These are phyloP conservation scores for Rutpela maculata DNA, from an alignment of 2,888 invertebrate genomes.

Conservation along the genomic window DNA sequence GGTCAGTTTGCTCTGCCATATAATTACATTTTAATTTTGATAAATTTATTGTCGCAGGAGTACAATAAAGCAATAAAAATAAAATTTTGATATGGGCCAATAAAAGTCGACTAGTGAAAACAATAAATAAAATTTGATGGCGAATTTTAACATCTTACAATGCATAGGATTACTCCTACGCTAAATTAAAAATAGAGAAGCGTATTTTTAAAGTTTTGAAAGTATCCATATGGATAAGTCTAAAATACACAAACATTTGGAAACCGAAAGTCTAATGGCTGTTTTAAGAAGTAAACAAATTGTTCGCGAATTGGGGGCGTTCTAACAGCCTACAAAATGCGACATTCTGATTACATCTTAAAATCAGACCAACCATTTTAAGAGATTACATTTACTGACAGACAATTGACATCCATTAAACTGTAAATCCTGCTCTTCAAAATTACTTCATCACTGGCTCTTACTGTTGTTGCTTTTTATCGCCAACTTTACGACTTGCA, in stretches of 20 bases:
- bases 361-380: no score
- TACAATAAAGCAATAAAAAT: constrained; percentile 11
- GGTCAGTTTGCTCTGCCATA: constrained; percentile 25
- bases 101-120: neutral
- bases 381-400: no score
- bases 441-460: no score
- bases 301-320: neutral
- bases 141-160: constrained; percentile 5
- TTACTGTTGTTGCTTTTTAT: no score
- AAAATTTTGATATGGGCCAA: neutral
- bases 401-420: no score
- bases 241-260: neutral
- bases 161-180: neutral
- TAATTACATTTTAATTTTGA: constrained; percentile 27
- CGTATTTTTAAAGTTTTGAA: neutral
- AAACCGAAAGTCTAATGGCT: neutral
- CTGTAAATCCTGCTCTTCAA: no score
- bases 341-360: neutral
- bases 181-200: constrained; percentile 1
- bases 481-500: no score
- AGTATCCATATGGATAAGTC: neutral
- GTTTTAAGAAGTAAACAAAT: neutral
- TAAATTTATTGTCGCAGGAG: constrained; percentile 15
- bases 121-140: constrained; percentile 2
- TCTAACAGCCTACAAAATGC: neutral